Evolutionary conservation across 2,113 vertebrate genomes (phyloP).

Genomic region (Calyptomena viridis): DNA sequence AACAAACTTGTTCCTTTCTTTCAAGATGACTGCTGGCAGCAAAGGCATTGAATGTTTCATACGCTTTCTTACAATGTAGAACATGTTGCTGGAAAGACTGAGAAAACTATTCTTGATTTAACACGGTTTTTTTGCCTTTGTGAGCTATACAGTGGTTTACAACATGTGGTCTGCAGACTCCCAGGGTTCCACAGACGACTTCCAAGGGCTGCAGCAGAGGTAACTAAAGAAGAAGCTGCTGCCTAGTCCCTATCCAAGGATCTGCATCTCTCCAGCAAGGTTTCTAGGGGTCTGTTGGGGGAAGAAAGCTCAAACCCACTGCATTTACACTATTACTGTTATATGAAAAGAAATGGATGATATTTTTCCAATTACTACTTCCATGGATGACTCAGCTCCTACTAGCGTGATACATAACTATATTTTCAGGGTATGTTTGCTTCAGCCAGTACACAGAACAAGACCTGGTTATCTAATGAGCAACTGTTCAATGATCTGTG

Average conservation of each 20-base stretch:
- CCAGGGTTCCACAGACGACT: neutral
- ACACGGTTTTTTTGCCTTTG: neutral
- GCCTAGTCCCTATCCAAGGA: neutral
- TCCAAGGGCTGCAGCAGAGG: neutral
- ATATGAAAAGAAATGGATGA: neutral
- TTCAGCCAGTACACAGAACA: neutral
- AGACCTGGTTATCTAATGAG: neutral
- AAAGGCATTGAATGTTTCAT: neutral
- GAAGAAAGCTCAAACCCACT: neutral
- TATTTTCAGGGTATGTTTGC: neutral
- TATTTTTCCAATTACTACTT: slow-evolving; percentile 11
- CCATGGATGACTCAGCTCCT: neutral
- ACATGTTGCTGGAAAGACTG: neutral
- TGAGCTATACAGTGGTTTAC: neutral
- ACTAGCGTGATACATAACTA: neutral
- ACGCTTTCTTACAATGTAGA: neutral
- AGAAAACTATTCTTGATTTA: neutral
- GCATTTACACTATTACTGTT: neutral
- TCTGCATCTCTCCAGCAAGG: neutral
- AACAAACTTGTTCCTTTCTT: neutral
- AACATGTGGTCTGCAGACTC: neutral
- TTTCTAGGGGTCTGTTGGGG: neutral
- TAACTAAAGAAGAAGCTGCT: neutral
- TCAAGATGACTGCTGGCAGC: neutral
- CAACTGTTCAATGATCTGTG: neutral